Evolutionary conservation across 2,797 vertebrate species (phyloP), one percentile per base, ranked within the genome.

Genomic region (Pangasius krempfi): DNA sequence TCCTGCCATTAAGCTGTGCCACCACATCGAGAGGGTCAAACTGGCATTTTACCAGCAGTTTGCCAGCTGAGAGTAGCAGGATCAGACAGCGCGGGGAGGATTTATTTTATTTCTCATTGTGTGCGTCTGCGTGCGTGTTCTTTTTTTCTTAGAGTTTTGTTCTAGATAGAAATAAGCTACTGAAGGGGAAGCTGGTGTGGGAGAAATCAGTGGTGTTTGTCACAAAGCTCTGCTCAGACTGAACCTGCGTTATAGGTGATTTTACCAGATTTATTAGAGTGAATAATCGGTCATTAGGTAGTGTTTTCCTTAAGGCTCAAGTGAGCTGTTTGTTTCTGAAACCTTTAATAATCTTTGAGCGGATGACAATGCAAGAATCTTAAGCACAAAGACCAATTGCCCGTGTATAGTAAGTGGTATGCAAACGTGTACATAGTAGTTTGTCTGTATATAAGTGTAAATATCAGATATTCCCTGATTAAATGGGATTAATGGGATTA

Each of bases 21-120:
- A 99, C 93, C 99, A 99, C 92, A 98, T 99, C 44, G 99, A 99
- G 94, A 97, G 98, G 93, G 98, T 99, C 93, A 99, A 99, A 92
- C 96, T 99, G 95, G 98, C 98, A 78, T 99, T 99, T 95, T 99
- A 99, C 95, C 98, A 99, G 93, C 98, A 99, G 95, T 99, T 98
- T 95, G 98, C 98, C 92, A 98, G 97, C 96, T 97, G 93, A 96
- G 73, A 92, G 92, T 83, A 37, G 62, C 78, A 44, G 33, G 60
- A 79, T 68, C 37, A 76, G 56, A 80, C 70, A 16, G 13, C n/a
- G 9, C 10, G 62, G 30, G 52, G 70, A 75, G 10, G 27, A 20
- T 47, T 47, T 86, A 33, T 56, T 88, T 52, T 66, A 25, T 88
- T 79, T 68, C 85, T 75, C 78, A 64, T 73, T 79, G 85, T 81